Percentiles rank a stretch among this genome's conserved stretches.
phyloP scores from a whole-genome alignment of 2,888 invertebrate genomes.

The Meteorus cinctellus region DNA sequence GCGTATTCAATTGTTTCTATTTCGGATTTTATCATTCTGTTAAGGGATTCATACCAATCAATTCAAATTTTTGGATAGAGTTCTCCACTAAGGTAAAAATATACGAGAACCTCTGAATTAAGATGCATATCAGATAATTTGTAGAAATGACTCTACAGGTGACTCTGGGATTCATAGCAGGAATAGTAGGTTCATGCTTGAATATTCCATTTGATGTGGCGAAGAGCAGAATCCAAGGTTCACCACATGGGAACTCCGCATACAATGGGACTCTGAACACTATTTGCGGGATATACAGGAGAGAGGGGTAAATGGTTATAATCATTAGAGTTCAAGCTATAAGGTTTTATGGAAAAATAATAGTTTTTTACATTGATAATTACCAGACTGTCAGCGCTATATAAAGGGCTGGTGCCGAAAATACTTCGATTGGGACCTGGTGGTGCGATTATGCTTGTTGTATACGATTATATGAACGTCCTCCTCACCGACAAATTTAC shows the following conservation, averaged over 20 bases:
- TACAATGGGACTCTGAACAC: slow-evolving; percentile 86
- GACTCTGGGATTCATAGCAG: slow-evolving; percentile 89
- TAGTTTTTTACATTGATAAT: slow-evolving; percentile 23
- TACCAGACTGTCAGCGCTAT: slow-evolving; percentile 87
- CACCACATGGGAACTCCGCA: slow-evolving; percentile 84
- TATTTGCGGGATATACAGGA: slow-evolving; percentile 83
- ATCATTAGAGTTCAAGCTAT: slow-evolving; percentile 14
- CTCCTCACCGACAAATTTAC: slow-evolving; percentile 78
- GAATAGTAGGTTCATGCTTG: slow-evolving; percentile 87
- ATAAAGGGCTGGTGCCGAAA: slow-evolving; percentile 94
- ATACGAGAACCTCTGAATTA: not conserved
- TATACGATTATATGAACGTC: slow-evolving; percentile 90
- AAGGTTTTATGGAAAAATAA: no score
- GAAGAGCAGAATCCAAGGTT: slow-evolving; percentile 95
- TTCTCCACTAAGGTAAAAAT: slow-evolving; percentile 79
- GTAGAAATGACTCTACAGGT: slow-evolving; percentile 65
- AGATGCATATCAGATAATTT: not conserved
- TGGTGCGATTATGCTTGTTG: slow-evolving; percentile 95
- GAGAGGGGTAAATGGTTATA: slow-evolving; percentile 84
- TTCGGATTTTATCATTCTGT: slow-evolving; percentile 97
- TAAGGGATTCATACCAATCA: slow-evolving; percentile 82
- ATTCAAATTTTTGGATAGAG: slow-evolving; percentile 81
- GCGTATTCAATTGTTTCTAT: slow-evolving; percentile 94
- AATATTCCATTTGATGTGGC: slow-evolving; percentile 98
- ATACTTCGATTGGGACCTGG: slow-evolving; percentile 93